Evolutionary conservation across 2,888 invertebrate species (phyloP), one percentile per base, ranked within the genome.

Genomic region (Zhuqinia jingwanae): DNA sequence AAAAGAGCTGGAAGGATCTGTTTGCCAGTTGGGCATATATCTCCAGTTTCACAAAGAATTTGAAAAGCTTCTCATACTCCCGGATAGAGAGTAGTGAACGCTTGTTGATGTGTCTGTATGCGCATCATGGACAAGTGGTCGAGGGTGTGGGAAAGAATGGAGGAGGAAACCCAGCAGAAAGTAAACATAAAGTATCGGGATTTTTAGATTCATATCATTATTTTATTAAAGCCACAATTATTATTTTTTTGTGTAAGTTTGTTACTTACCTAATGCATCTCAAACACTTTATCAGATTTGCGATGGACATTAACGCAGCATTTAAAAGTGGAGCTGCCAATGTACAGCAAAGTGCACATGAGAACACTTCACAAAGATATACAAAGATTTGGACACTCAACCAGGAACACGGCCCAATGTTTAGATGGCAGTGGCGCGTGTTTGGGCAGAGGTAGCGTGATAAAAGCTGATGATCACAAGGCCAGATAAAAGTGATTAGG

Each of bases 381-480:
- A 81, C 11, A 15, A 63, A 11, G 0, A 73, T 22, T 36, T 56
- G 25, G 15, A 73, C 2, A 10, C 25, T 17, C 68, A 45, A 73
- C 22, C 20, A 65, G 15, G 53, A 65, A 22, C 80, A 80, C 3
- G 50, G 60, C 6, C 58, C 30, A 17, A n/a, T 13, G 11, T 22
- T 36, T 0, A 1, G 15, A 11, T 58, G 13, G 15, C 81, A 81
- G 2, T 15, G 0, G 25, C 50, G 15, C 3, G 27, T 20, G 27
- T 20, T 11, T n/a, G 63, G n/a, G 27, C 73, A 70, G 47, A 81
- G 0, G 6, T n/a, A n/a, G n/a, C 47, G 70, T 0, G 73, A 22
- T 2, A 70, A 11, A 1, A 73, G 42, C 22, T 81, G 73, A 56
- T 81, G 73, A 15, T 73, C 58, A 25, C 81, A 81, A 1, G 81